Evolutionary conservation across 2,113 vertebrate genomes (phyloP).

Genomic region (Columba livia): DNA sequence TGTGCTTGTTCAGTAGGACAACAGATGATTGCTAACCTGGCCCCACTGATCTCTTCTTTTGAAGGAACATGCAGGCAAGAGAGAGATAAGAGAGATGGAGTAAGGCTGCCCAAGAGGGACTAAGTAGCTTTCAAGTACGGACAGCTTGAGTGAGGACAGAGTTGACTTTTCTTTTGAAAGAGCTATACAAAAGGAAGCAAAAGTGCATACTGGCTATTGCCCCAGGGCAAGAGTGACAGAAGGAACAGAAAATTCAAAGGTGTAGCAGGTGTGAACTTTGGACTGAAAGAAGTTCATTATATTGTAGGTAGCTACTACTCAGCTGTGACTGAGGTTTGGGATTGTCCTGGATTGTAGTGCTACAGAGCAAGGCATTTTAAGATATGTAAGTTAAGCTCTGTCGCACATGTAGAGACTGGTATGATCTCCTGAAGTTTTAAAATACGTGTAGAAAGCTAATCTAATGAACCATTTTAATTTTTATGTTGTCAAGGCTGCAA

Average conservation of each 20-base stretch:
- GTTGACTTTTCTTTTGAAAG: neutral
- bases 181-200: neutral
- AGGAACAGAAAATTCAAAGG: neutral
- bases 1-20: neutral
- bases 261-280: neutral
- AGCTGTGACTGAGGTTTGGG: neutral
- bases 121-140: neutral
- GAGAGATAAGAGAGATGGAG: neutral
- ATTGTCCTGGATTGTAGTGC: neutral
- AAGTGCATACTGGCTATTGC: neutral
- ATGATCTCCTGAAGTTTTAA: neutral
- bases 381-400: neutral
- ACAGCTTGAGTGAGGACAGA: neutral
- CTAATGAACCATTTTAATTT: neutral
- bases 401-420: neutral
- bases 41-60: neutral
- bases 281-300: neutral
- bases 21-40: neutral
- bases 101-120: neutral
- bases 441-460: neutral
- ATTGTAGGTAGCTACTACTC: neutral
- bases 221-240: neutral
- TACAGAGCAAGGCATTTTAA: neutral
- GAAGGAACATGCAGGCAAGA: neutral
- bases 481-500: neutral